Conservation (phyloP, 1,140 invertebrate species). For the Lordiphosa collinella region DNA sequence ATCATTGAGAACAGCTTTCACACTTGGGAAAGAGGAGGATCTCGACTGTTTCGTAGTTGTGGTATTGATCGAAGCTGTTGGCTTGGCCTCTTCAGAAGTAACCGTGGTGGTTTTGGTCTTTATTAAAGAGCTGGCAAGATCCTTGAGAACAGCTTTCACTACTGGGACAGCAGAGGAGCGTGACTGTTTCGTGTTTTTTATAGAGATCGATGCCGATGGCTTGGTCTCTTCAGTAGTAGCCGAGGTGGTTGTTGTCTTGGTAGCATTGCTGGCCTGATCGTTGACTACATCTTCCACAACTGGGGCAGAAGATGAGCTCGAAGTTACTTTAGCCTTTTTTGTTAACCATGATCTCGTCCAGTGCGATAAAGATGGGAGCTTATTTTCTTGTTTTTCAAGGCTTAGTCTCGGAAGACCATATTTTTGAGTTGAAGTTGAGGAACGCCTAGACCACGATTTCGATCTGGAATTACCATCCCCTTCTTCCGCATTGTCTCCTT, state of each 20-base stretch:
- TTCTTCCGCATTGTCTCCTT: too few relatives aligned
- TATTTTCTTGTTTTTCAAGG: too few relatives aligned
- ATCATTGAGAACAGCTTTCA: neutral
- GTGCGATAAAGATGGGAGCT: too few relatives aligned
- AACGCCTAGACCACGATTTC: too few relatives aligned
- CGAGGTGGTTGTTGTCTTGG: constrained; percentile 10
- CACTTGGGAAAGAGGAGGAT: too few relatives aligned
- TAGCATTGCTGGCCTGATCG: constrained; percentile 3
- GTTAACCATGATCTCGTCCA: too few relatives aligned
- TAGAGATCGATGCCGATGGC: too few relatives aligned
- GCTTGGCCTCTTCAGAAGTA: neutral
- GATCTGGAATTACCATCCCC: too few relatives aligned
- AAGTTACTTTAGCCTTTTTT: neutral
- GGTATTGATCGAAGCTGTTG: too few relatives aligned
- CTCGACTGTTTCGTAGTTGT: too few relatives aligned
- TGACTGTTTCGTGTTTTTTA: neutral
- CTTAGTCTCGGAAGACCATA: too few relatives aligned
- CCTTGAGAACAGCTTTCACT: neutral
- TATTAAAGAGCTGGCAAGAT: constrained; percentile 4
- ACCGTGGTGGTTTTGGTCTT: constrained; percentile 10
- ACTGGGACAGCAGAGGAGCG: neutral
- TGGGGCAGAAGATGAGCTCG: neutral
- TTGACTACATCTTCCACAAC: neutral
- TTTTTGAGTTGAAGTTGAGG: too few relatives aligned
- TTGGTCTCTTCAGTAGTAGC: constrained; percentile 1